Base-by-base conservation (phyloP, 2,113 vertebrate species). In the Mormoops blainvillei region DNA sequence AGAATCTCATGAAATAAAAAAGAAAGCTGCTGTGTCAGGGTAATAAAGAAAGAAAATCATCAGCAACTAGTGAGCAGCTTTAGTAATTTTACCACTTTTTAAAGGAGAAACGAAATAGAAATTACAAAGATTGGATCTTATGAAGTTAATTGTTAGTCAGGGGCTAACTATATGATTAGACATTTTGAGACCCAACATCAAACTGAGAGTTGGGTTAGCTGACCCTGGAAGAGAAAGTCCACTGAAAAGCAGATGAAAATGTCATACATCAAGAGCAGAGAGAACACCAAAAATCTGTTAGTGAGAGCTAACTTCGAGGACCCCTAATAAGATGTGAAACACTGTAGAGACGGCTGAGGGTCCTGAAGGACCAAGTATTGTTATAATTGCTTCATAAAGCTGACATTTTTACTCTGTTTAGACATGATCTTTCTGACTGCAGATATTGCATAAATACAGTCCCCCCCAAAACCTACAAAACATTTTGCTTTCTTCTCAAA, bases 321-420 rank as follows among this genome's bases (percentile, higher is more conserved):
- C 22, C 26, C 33, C 2, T 4, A 56, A 50, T n/a, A 81, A 52
- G 26, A 74, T 33, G 67, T 4, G 5, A 26, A 18, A 67, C 7
- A 9, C 14, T 4, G 0, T 3, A 19, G 18, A 50, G 50, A 33
- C 20, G 20, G 3, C 15, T 0, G 0, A 8, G 19, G 4, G 33
- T 19, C 9, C 18, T 19, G 54, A 54, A 38, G 31, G 9, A 43
- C 5, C 3, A 80, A 20, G 16, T 41, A 12, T 19, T 15, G 20
- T 4, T 45, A 4, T 26, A 45, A 54, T 16, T 43, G 24, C 7
- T 38, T 89, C 38, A 82, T 52, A 82, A 56, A 63, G 19, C 26
- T 74, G 9, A 24, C 33, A 18, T 63, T 88, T 65, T 48, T 38
- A 48, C 1, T 10, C 12, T 52, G 7, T 78, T 45, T 43, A 90